phyloP scores from a whole-genome alignment of 2,888 invertebrate genomes.

The Melanchra persicariae region DNA sequence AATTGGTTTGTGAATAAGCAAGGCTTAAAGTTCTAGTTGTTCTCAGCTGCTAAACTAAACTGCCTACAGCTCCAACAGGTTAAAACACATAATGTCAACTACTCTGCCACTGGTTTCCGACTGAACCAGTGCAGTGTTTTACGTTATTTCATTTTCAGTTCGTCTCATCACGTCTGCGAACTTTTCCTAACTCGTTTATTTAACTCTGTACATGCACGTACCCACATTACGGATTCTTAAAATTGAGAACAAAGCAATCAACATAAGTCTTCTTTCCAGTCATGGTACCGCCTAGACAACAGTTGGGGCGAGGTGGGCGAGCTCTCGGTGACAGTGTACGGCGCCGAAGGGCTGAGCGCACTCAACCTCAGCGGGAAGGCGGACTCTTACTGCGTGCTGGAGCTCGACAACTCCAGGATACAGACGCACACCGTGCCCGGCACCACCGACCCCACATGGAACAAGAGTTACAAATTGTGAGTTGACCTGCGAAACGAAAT shows the following conservation, averaged over 20 bases:
- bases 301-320: conserved; percentile 84
- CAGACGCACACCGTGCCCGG: conserved; percentile 83
- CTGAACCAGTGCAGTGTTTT: too few species aligned
- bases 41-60: too few species aligned
- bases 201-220: too few species aligned
- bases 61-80: too few species aligned
- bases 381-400: conserved; percentile 85
- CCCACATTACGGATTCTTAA: too few species aligned
- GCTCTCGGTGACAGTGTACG: conserved; percentile 83
- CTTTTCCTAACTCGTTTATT: too few species aligned
- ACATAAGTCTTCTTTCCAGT: conserved; percentile 64
- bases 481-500: conserved; percentile 50
- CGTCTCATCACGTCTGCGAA: too few species aligned
- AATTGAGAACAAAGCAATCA: too few species aligned
- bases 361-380: conserved; percentile 81
- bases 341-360: conserved; percentile 81
- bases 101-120: too few species aligned
- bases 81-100: too few species aligned
- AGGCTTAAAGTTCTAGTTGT: too few species aligned
- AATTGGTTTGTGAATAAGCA: background rate
- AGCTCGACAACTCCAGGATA: conserved; percentile 86
- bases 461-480: conserved; percentile 86
- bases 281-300: conserved; percentile 83
- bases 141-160: too few species aligned
- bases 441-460: conserved; percentile 84